These are phyloP conservation scores for Camponotus floridanus DNA, from an alignment of 1,140 invertebrate genomes.

Conservation along the genomic window DNA sequence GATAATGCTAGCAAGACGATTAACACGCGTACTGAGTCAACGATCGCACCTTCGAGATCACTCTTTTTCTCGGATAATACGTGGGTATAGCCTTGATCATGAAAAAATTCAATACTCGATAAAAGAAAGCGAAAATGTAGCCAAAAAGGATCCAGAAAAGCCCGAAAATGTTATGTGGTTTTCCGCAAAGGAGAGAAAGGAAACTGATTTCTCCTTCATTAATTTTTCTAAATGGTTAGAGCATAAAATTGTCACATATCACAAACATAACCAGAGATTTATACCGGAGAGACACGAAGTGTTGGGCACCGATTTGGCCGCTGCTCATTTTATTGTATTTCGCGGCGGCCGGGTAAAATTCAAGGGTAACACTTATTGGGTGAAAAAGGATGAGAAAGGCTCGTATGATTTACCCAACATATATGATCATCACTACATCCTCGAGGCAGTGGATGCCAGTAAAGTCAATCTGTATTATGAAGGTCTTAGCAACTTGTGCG, in stretches of 20 bases:
- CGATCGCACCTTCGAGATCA: background rate
- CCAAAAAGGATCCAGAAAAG: background rate
- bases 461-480: slow-evolving; percentile 89
- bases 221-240: slow-evolving; percentile 84
- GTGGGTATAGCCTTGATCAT: slow-evolving; percentile 10
- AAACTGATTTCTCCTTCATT: background rate
- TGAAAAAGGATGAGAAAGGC: slow-evolving; percentile 85
- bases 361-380: slow-evolving; percentile 87
- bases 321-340: slow-evolving; percentile 90
- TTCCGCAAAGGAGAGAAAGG: background rate
- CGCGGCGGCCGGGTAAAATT: slow-evolving; percentile 91
- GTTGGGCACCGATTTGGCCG: slow-evolving; percentile 90
- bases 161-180: background rate
- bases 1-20: slow-evolving; percentile 20
- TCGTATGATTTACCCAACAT: slow-evolving; percentile 87
- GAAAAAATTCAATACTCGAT: background rate
- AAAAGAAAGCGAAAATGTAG: background rate
- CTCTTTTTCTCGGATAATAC: background rate
- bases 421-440: slow-evolving; percentile 86
- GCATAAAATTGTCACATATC: slow-evolving; percentile 77
- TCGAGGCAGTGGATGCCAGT: slow-evolving; percentile 91
- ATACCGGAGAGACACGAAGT: slow-evolving; percentile 84
- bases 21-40: background rate
- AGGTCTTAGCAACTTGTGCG: slow-evolving; percentile 89
- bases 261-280: slow-evolving; percentile 83